Evolutionary conservation across 2,888 invertebrate genomes (phyloP), one percentile per base, ranked within the genome.

Genomic region (Phorcus lineatus): DNA sequence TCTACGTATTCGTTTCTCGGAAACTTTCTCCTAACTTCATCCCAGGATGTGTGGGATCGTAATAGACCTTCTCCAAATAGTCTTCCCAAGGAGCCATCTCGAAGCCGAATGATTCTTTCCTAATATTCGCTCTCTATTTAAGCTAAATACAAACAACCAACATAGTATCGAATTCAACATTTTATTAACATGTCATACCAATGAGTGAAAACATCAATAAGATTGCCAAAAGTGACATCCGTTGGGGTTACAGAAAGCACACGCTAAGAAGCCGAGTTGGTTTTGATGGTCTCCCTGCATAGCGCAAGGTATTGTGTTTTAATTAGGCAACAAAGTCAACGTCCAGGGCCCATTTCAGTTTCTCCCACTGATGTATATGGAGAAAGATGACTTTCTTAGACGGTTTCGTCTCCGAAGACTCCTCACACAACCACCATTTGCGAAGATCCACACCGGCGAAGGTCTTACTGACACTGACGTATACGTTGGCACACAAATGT

Each of bases 301-400:
- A 0, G 52, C 2, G 31, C 74, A 74, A 3, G 74, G 52, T 11
- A 74, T 19, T 2, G 22, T 52, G 6, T 1, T 67, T 31, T 6
- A 67, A n/a, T 36, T 67, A 36, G 1, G 67, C 36, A 1, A 67
- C 67, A 31, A 31, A 67, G 36, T 67, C 67, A 3, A 1, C 67
- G 6, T 17, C 19, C 9, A 31, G 2, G n/a, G 3, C 16, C 9
- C 22, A 11, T 6, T 52, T 47, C 52, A 74, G 24, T 74, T 22
- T 22, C n/a, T 22, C 19, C 74, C 74, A 74, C 52, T 74, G 74
- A 31, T 47, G n/a, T 47, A 74, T 11, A 19, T 13, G n/a, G 1
- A 74, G 74, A n/a, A 74, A 47, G 24, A 74, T 74, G n/a, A 52
- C 74, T 52, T 74, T 47, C 22, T 52, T 74, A 2, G 74, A 52